Conservation (phyloP, 2,797 vertebrate species). For the Danionella dracula region DNA sequence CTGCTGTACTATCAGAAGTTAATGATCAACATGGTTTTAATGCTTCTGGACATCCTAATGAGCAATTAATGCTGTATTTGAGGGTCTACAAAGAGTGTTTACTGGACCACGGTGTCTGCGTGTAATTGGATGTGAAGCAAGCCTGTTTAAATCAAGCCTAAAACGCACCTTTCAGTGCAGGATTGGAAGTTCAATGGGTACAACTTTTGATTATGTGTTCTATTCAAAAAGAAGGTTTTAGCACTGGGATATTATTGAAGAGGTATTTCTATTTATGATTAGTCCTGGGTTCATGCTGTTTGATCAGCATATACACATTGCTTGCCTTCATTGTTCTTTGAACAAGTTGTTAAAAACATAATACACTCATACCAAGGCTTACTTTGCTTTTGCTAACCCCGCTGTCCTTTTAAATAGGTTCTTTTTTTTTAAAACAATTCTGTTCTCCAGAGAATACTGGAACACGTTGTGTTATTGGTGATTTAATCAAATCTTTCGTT, state of each 20-base stretch:
- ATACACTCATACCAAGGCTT: neutral
- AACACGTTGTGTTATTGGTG: too few relatives aligned
- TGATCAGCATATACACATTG: neutral
- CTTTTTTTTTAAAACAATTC: neutral
- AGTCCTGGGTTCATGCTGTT: neutral
- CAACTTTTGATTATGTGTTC: neutral
- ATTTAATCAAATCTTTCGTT: too few relatives aligned
- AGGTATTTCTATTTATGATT: neutral
- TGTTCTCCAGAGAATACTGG: too few relatives aligned
- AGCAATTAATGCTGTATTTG: constrained; percentile 41
- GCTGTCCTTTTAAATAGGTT: neutral
- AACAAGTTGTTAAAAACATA: neutral
- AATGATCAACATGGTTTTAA: constrained; percentile 48
- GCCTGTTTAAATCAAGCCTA: constrained; percentile 1
- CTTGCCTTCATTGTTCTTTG: neutral
- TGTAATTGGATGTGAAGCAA: neutral
- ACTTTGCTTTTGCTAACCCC: neutral
- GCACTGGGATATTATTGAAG: too few relatives aligned
- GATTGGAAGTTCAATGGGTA: neutral
- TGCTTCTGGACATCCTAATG: constrained; percentile 42
- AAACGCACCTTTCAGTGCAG: neutral
- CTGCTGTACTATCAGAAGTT: constrained; percentile 31
- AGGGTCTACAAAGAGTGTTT: constrained; percentile 1
- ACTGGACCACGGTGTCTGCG: neutral
- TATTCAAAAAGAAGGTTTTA: too few relatives aligned